phyloP scores from a whole-genome alignment of 2,113 vertebrate genomes.

The Podarcis muralis region DNA sequence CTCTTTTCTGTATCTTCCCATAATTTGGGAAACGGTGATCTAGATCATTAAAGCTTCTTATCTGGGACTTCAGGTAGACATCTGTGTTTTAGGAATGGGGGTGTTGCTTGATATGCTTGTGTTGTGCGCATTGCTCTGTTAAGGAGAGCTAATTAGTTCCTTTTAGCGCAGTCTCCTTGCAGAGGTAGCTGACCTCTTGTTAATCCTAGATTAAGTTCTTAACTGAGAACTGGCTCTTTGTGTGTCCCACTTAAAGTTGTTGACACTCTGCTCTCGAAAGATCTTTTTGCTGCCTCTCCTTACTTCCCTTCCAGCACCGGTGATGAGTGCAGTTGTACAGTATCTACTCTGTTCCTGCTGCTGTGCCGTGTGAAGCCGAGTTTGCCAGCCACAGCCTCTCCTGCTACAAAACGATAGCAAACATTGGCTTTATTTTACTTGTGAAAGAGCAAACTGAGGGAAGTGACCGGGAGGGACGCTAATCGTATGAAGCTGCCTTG shows the following conservation, averaged over 20 bases:
- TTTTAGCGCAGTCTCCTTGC: slow-evolving; percentile 67
- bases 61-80: slow-evolving; percentile 2
- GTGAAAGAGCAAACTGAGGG: neutral
- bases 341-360: slow-evolving; percentile 18
- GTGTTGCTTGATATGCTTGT: slow-evolving; percentile 27
- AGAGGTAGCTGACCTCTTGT: slow-evolving; percentile 72
- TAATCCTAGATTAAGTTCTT: slow-evolving; percentile 82
- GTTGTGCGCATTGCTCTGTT: slow-evolving; percentile 41
- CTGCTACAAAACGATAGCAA: neutral
- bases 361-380: neutral
- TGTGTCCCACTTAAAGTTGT: slow-evolving; percentile 75
- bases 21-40: too few species aligned
- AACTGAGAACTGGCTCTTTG: slow-evolving; percentile 64
- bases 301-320: slow-evolving; percentile 43
- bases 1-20: neutral
- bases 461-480: neutral
- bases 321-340: slow-evolving; percentile 42
- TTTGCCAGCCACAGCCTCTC: neutral
- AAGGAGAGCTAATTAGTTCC: slow-evolving; percentile 68
- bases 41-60: rapidly evolving
- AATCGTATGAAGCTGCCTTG: neutral
- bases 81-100: slow-evolving; percentile 1
- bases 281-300: slow-evolving; percentile 34
- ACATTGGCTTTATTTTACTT: slow-evolving; percentile 11
- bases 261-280: slow-evolving; percentile 63